phyloP scores from a whole-genome alignment of 2,113 vertebrate genomes.

The Psettodes erumei region DNA sequence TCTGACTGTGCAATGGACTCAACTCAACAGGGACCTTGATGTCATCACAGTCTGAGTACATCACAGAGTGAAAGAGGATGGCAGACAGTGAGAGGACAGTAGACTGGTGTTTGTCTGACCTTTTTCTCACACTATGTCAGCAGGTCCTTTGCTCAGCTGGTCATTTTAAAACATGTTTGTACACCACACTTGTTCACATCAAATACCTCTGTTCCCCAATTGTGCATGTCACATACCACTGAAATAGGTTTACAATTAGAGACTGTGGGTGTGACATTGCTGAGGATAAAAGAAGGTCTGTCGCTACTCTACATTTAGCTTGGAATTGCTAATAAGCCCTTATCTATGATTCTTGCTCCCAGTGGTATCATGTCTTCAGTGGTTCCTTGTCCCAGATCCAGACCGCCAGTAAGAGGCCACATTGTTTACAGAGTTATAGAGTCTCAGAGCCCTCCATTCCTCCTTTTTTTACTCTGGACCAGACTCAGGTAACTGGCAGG shows the following conservation, averaged over 20 bases:
- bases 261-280: background rate
- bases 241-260: background rate
- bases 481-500: too few relatives aligned
- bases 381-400: conserved; percentile 61
- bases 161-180: background rate
- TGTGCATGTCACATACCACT: background rate
- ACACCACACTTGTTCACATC: background rate
- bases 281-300: conserved; percentile 16
- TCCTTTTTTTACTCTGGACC: too few relatives aligned
- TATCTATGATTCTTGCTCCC: conserved; percentile 34
- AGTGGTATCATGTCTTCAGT: conserved; percentile 38
- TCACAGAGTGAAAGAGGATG: conserved; percentile 14
- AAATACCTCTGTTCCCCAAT: background rate
- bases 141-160: background rate
- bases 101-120: conserved; percentile 10
- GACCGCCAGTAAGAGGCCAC: conserved; percentile 23
- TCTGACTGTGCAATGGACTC: background rate
- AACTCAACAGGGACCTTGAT: conserved; percentile 1
- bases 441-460: background rate
- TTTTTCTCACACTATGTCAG: background rate
- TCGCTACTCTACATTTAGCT: conserved; percentile 35
- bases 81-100: background rate
- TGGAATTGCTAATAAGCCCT: conserved; percentile 36
- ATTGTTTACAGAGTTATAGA: conserved; percentile 12
- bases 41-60: conserved; percentile 11